Evolutionary conservation across 1,140 invertebrate species (phyloP), one percentile per base, ranked within the genome.

Genomic region (Mycetomoellerius zeteki): DNA sequence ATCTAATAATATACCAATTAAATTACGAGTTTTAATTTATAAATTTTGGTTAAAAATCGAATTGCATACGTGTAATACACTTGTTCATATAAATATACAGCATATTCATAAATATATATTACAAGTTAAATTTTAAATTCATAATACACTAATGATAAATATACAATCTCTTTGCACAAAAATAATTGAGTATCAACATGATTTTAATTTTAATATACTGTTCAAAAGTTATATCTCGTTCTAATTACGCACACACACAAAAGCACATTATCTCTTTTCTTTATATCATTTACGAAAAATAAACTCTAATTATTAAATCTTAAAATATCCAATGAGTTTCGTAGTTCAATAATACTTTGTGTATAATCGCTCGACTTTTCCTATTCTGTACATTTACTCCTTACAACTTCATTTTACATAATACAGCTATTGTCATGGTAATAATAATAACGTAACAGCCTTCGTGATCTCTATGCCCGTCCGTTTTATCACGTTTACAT

Each of bases 351-450:
- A 84, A 75, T 75, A 84, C 54, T 84, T 75, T 73, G 12, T n/a
- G 7, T 33, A 16, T 33, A 60, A 24, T 14, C 43, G 14, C 27
- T 73, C n/a, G 19, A 73, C 14, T 73, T 50, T 73, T 72, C 8
- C 24, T 73, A 30, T 58, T 21, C 52, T 47, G 72, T 33, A 4
- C 56, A 56, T 71, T 71, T 84, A 47, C 69, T 73, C 4, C 24
- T 52, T 72, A 84, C 3, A 60, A 73, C 43, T 73, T 73, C 24
- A 50, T 30, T 84, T 84, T 84, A 56, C 65, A 84, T 75, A 84
- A 84, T 84, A 60, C 3, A 33, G 65, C 78, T 81, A 81, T 84
- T 84, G 80, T 84, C 80, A 84, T 84, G 69, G 24, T 81, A 81
- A 81, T 84, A 84, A 43, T 73, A 54, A 60, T 84, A 81, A 81